phyloP scores from a whole-genome alignment of 2,888 invertebrate genomes.

The Nematopogon swammerdamellus region DNA sequence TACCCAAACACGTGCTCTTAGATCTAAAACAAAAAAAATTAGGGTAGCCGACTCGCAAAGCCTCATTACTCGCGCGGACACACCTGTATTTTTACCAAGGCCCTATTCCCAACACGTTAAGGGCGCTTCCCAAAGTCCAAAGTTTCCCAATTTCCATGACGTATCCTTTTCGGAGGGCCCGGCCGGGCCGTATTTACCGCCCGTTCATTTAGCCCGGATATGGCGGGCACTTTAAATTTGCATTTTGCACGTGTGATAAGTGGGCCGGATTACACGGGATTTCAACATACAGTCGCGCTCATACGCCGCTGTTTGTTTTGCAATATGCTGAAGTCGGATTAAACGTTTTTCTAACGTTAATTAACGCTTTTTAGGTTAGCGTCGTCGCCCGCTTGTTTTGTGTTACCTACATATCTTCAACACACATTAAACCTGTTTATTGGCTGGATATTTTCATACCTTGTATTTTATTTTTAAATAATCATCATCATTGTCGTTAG shows the following conservation, averaged over 20 bases:
- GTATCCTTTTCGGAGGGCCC: conserved; percentile 17
- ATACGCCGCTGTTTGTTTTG: conserved; percentile 43
- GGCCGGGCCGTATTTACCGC: conserved; percentile 15
- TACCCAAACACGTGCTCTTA: too few species aligned
- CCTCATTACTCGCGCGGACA: background rate
- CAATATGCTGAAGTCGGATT: conserved; percentile 47
- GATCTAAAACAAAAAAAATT: too few species aligned
- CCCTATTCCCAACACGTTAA: background rate
- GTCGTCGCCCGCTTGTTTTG: too few species aligned
- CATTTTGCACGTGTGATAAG: conserved; percentile 58
- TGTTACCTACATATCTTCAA: too few species aligned
- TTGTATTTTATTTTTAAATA: too few species aligned
- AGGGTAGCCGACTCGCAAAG: background rate
- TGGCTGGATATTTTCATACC: too few species aligned
- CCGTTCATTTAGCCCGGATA: conserved; percentile 49
- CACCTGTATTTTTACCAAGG: background rate
- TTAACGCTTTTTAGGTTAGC: background rate
- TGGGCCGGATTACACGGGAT: conserved; percentile 53
- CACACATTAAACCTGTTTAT: too few species aligned
- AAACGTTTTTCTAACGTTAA: conserved; percentile 36
- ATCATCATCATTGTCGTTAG: too few species aligned
- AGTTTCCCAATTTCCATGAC: conserved; percentile 49
- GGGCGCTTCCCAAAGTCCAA: conserved; percentile 13
- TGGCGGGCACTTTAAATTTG: conserved; percentile 39
- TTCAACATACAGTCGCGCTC: conserved; percentile 31